Conservation (phyloP, 1,140 invertebrate genomes). For the Frieseomelitta varia region DNA sequence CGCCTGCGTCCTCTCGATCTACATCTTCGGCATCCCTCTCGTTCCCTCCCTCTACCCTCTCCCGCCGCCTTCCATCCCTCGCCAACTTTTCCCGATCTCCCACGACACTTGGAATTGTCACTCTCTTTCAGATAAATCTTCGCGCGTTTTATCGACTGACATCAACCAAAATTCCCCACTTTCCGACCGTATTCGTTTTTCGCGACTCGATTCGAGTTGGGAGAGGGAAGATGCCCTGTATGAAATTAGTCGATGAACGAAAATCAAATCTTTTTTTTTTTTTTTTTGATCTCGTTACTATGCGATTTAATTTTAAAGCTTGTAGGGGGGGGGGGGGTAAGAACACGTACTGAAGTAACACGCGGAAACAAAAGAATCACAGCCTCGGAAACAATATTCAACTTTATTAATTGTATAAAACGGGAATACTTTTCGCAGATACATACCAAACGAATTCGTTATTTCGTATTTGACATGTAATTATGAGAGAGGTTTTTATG, state of each 20-base stretch:
- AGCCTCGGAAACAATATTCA: conserved; percentile 65
- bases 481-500: conserved; percentile 27
- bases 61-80: too few relatives aligned
- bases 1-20: conserved; percentile 68
- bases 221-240: neutral
- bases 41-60: neutral
- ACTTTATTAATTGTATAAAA: conserved; percentile 74
- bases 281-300: neutral
- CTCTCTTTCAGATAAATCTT: neutral
- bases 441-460: conserved; percentile 33
- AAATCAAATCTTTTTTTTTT: neutral
- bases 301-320: neutral
- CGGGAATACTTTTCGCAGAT: conserved; percentile 43
- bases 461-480: conserved; percentile 15
- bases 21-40: conserved; percentile 18
- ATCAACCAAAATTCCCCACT: neutral
- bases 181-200: neutral
- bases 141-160: neutral
- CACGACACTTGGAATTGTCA: neutral
- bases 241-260: neutral
- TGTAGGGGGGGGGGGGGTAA: too few relatives aligned
- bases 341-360: neutral
- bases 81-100: neutral
- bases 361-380: neutral
- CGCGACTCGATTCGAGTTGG: neutral